A percentile compares a stretch with the other conserved stretches of the same genome.
phyloP scores from a whole-genome alignment of 2,888 invertebrate genomes.

The Therioaphis trifolii region DNA sequence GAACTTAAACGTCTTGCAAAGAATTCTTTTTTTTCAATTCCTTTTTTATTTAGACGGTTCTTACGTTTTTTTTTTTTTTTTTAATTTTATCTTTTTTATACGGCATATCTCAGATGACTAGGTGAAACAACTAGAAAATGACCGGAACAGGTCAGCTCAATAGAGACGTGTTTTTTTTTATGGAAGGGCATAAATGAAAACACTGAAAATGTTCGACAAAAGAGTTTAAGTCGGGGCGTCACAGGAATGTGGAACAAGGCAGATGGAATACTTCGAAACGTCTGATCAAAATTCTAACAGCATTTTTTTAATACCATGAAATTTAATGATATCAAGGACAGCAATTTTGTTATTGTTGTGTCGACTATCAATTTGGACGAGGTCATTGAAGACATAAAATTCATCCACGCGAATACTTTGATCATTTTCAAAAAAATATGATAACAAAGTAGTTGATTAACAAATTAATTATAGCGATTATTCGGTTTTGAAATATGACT shows the following conservation, averaged over 20 bases:
- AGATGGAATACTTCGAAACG: neutral
- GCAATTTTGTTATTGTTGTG: neutral
- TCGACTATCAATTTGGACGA: neutral
- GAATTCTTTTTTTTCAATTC: neutral
- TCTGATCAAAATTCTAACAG: neutral
- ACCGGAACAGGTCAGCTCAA: neutral
- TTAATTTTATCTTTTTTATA: constrained; percentile 7
- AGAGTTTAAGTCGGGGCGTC: neutral
- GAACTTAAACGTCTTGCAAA: neutral
- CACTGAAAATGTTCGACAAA: constrained; percentile 19
- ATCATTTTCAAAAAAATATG: neutral
- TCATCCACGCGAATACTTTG: neutral
- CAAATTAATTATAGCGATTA: neutral
- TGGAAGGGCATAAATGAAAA: neutral
- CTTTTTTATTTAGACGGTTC: neutral
- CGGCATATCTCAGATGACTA: constrained; percentile 34
- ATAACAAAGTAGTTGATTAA: neutral
- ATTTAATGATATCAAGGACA: constrained; percentile 18
- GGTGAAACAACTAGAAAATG: constrained; percentile 21
- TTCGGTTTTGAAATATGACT: too few relatives aligned
- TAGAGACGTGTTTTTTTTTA: neutral
- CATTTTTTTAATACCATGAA: constrained; percentile 9
- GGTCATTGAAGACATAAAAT: constrained; percentile 18
- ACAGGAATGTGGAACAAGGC: constrained; percentile 3
- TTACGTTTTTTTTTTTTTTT: neutral